A percentile compares a stretch with the other conserved stretches of the same genome.
phyloP scores from a whole-genome alignment of 2,888 invertebrate species.

The Drosophila hamatofila region DNA sequence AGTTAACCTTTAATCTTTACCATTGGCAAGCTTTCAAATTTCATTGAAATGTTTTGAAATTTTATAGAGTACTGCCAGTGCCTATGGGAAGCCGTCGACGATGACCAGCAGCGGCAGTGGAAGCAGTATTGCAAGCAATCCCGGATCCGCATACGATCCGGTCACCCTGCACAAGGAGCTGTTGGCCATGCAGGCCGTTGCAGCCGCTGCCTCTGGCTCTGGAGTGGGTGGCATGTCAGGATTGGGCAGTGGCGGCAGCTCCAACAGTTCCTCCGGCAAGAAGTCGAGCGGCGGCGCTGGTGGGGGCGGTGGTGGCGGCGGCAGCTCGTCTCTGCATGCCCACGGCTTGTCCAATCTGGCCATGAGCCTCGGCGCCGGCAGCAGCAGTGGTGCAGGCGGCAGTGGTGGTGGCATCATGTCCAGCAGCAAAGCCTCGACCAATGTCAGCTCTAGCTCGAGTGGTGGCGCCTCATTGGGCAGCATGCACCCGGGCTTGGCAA shows the following conservation, averaged over 20 bases:
- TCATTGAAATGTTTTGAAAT: neutral
- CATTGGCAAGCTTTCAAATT: neutral
- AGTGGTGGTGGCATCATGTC: slow-evolving; percentile 55
- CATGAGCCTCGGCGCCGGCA: slow-evolving; percentile 47
- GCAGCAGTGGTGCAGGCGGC: slow-evolving; percentile 40
- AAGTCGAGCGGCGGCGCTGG: slow-evolving; percentile 46
- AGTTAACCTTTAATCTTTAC: neutral
- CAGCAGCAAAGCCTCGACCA: slow-evolving; percentile 60
- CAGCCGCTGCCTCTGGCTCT: slow-evolving; percentile 82
- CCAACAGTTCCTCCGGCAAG: slow-evolving; percentile 69
- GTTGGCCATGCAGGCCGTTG: slow-evolving; percentile 85
- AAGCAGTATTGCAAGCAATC: slow-evolving; percentile 75
- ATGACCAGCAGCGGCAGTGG: slow-evolving; percentile 76
- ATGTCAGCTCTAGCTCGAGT: slow-evolving; percentile 59
- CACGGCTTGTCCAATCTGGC: slow-evolving; percentile 64
- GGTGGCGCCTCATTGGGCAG: slow-evolving; percentile 45
- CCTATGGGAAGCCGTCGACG: slow-evolving; percentile 83
- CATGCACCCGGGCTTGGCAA: slow-evolving; percentile 68
- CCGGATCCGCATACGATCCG: slow-evolving; percentile 84
- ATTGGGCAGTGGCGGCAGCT: slow-evolving; percentile 37
- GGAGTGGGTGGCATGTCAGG: slow-evolving; percentile 54
- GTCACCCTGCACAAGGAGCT: slow-evolving; percentile 85
- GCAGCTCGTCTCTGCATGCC: slow-evolving; percentile 57
- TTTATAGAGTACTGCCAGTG: slow-evolving; percentile 78
- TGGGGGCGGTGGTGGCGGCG: slow-evolving; percentile 30